phyloP scores from a whole-genome alignment of 2,113 vertebrate genomes.

The Gymnobelideus leadbeateri region DNA sequence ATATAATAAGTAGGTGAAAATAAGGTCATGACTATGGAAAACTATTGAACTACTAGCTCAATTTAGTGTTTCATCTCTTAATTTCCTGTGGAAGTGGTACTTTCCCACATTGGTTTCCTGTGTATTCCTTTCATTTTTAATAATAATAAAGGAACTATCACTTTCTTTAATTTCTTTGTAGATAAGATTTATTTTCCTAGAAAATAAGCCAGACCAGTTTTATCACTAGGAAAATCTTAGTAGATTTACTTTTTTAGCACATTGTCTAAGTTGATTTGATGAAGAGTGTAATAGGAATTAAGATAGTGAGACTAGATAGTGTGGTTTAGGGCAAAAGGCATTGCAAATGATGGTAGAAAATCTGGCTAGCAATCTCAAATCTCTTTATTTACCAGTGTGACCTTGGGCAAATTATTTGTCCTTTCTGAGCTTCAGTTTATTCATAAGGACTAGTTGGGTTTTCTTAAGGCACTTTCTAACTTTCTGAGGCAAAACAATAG shows the following conservation, averaged over 20 bases:
- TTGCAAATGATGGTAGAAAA: background rate
- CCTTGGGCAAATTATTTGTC: background rate
- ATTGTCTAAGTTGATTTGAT: background rate
- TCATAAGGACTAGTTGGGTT: background rate
- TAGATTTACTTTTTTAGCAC: slow-evolving; percentile 33
- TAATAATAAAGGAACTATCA: slow-evolving; percentile 42
- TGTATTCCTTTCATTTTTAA: slow-evolving; percentile 66
- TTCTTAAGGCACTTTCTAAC: background rate
- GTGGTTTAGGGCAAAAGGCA: background rate
- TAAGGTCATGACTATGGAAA: background rate
- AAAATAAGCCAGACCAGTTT: slow-evolving; percentile 39
- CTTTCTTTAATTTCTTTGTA: slow-evolving; percentile 11
- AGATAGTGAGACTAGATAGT: slow-evolving; percentile 23
- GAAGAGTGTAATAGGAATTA: background rate
- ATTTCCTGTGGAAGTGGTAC: slow-evolving; percentile 60
- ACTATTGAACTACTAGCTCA: background rate
- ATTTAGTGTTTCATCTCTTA: slow-evolving; percentile 40
- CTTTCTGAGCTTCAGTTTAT: background rate
- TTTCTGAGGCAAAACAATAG: background rate
- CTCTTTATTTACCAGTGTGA: background rate
- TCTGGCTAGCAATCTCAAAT: background rate
- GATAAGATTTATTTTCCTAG: slow-evolving; percentile 34
- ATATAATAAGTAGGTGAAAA: slow-evolving; percentile 1
- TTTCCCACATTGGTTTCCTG: slow-evolving; percentile 53
- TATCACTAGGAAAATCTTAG: background rate